Evolutionary conservation across 2,888 invertebrate genomes (phyloP), one percentile per base, ranked within the genome.

Genomic region (Ischnura elegans): DNA sequence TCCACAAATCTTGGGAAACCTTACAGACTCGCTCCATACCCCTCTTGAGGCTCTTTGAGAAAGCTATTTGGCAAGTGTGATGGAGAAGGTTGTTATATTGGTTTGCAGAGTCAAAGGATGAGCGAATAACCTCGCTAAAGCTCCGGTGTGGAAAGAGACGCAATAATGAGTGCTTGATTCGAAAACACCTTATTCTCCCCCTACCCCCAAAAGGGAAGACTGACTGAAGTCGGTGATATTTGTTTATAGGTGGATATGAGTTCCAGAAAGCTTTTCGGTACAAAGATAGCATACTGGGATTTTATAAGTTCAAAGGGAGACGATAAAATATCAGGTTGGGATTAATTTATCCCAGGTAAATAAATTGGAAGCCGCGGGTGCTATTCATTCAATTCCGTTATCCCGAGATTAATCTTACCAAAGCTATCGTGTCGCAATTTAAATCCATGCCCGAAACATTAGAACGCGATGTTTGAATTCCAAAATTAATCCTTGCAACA

Each of bases 1-100:
- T 86, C 86, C 86, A 86, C 86, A 86, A 86, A 86, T 86, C 86
- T 86, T 46, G 86, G 86, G 86, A 86, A 86, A 86, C 86, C 86
- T 86, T 43, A 43, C 86, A 43, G 86, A 25, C 76, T 46, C 61
- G 1, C 61, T 25, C 19, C 13, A 21, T 4, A 21, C 43, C 85
- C 19, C 51, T 51, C 51, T 51, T 43, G 85, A 85, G 85, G 85
- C 45, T 85, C 85, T 86, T 86, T 86, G 86, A 86, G n/a, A 86
- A 86, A 86, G 86, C 86, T 86, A 86, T 86, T 46, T 46, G 86
- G 86, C 86, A 86, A 86, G 86, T 46, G 86, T 86, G 86, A 86
- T 86, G 86, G 46, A 86, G 86, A 86, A 86, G 86, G 86, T 46
- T 86, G 86, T 86, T 46, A 86, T 86, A 86, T 86, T 86, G 86